A percentile compares a stretch with the other conserved stretches of the same genome.
These are phyloP conservation scores for Holacanthella duospinosa DNA, from an alignment of 2,888 invertebrate genomes.

Conservation along the genomic window DNA sequence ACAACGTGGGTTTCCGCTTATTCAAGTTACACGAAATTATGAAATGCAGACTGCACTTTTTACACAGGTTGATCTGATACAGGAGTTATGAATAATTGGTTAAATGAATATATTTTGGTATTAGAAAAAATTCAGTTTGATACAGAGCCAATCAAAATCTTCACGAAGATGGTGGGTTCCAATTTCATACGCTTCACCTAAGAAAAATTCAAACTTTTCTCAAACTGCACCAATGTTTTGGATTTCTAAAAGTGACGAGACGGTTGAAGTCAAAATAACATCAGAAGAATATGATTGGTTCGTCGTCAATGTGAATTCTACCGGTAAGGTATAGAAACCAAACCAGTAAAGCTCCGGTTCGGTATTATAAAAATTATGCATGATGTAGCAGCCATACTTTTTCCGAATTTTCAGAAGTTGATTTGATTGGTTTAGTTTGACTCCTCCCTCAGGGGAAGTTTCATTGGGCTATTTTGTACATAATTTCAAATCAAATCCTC, in stretches of 20 bases:
- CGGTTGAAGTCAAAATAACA: neutral
- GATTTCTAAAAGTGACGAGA: slow-evolving; percentile 5
- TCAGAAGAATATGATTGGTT: slow-evolving; percentile 9
- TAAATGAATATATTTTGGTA: neutral
- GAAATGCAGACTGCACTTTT: neutral
- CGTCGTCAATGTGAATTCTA: slow-evolving; percentile 24
- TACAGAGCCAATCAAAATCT: no score
- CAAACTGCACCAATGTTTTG: slow-evolving; percentile 17
- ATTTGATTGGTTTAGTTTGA: no score
- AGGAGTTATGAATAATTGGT: neutral
- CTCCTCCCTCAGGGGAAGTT: no score
- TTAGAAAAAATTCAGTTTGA: no score
- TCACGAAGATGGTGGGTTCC: slow-evolving; percentile 23
- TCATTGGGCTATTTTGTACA: neutral
- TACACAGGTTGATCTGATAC: slow-evolving; percentile 2
- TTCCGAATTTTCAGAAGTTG: no score
- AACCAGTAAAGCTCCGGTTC: no score
- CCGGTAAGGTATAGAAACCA: slow-evolving; percentile 47
- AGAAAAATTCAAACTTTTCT: slow-evolving; percentile 9
- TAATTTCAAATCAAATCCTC: no score
- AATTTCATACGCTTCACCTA: slow-evolving; percentile 14
- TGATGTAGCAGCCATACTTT: no score
- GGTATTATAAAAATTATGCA: no score
- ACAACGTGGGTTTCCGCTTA: slow-evolving; percentile 41
- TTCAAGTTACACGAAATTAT: slow-evolving; percentile 9